Conservation (phyloP, 1,140 invertebrate species). For the Zophobas morio region DNA sequence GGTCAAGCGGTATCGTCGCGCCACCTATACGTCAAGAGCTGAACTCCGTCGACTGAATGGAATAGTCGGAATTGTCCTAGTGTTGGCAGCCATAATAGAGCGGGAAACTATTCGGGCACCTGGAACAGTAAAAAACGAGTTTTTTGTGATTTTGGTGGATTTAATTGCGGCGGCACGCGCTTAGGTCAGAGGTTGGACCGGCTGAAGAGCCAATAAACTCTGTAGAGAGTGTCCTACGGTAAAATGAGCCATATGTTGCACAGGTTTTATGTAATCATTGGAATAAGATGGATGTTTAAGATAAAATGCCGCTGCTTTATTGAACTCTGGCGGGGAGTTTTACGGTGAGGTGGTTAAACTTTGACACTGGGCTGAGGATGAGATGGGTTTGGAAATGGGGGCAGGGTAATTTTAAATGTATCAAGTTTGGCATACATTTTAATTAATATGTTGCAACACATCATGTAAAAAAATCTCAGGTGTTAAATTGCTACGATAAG, state of each 20-base stretch:
- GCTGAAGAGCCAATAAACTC: constrained; percentile 52
- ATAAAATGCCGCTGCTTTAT: constrained; percentile 53
- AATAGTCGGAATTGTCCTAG: constrained; percentile 46
- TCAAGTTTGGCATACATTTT: too few relatives aligned
- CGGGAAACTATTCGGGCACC: constrained; percentile 6
- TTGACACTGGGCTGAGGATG: background rate
- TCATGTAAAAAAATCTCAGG: too few relatives aligned
- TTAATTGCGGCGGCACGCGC: constrained; percentile 57
- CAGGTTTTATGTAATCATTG: constrained; percentile 55
- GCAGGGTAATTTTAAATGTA: background rate
- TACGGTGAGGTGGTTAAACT: background rate
- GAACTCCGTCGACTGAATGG: constrained; percentile 34
- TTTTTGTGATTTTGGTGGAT: constrained; percentile 54
- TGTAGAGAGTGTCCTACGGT: constrained; percentile 27
- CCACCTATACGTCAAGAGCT: constrained; percentile 51
- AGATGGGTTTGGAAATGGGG: background rate
- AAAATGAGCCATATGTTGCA: constrained; percentile 55
- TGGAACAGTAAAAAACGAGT: background rate
- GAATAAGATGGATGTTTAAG: constrained; percentile 55
- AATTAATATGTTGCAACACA: too few relatives aligned
- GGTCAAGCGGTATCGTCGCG: constrained; percentile 34
- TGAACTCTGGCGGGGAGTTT: constrained; percentile 38
- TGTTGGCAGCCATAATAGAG: constrained; percentile 10
- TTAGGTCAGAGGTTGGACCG: constrained; percentile 46
- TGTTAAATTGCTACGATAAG: too few relatives aligned